A percentile compares a stretch with the other conserved stretches of the same genome.
Evolutionary conservation across 2,113 vertebrate genomes (phyloP).

Genomic region (Hippocampus guttulatus): DNA sequence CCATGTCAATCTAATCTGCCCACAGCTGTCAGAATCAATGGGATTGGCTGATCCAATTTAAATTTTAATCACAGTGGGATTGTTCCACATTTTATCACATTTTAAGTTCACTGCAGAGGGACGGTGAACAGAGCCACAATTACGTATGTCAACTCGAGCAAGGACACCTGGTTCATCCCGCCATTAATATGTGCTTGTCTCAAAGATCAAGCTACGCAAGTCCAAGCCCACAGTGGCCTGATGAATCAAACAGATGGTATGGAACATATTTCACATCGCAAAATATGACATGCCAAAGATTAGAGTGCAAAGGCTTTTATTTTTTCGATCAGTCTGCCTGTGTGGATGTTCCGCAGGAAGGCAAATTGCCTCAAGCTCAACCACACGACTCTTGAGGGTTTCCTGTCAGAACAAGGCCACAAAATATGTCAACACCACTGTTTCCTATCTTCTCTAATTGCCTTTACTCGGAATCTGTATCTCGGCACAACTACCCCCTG

Average conservation of each 20-base stretch:
- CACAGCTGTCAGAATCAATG: no score
- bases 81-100: no score
- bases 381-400: conserved; percentile 66
- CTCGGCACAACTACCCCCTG: conserved; percentile 13
- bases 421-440: conserved; percentile 7
- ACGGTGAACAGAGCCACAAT: no score
- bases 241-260: no score
- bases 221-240: conserved; percentile 31
- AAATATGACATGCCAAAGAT: conserved; percentile 15
- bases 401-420: conserved; percentile 62
- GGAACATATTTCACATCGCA: conserved; percentile 76
- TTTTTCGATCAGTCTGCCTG: conserved; percentile 83
- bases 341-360: conserved; percentile 79
- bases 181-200: no score
- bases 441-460: conserved; percentile 17
- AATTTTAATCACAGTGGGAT: no score
- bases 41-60: no score
- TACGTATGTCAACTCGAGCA: no score
- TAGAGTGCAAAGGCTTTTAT: conserved; percentile 62
- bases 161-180: no score
- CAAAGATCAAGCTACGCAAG: conserved; percentile 29
- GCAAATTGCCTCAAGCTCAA: conserved; percentile 65
- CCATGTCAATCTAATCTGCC: no score
- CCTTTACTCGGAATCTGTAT: conserved; percentile 20
- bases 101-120: no score